Conservation (phyloP, 2,797 vertebrate species). For the Smutsia temminckii region DNA sequence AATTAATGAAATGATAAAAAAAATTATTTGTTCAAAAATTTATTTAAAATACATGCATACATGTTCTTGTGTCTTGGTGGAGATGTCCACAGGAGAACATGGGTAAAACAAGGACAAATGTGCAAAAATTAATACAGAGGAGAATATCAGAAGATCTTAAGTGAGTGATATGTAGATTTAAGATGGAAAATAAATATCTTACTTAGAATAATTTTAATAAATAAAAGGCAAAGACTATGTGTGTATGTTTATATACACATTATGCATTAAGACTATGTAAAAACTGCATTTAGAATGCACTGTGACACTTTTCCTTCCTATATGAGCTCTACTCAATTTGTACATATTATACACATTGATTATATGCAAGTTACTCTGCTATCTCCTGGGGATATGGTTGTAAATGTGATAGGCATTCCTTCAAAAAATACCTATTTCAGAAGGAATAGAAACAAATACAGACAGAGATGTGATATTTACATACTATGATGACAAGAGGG, state of each 20-base stretch:
- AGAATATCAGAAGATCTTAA: not conserved
- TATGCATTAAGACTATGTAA: not conserved
- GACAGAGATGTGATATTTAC: not conserved
- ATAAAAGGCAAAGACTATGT: not conserved
- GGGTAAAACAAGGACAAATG: not conserved
- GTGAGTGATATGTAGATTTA: not conserved
- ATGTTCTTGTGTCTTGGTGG: not conserved
- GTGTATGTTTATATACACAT: not conserved
- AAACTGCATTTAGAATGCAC: not conserved
- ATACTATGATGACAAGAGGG: not conserved
- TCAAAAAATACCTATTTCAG: not conserved
- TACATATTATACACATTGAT: not conserved
- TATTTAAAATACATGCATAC: not conserved
- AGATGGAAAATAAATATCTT: not conserved
- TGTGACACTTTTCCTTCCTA: not conserved
- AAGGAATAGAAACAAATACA: not conserved
- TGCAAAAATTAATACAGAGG: not conserved
- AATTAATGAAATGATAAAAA: not conserved
- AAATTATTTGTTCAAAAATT: not conserved
- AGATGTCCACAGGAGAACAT: not conserved
- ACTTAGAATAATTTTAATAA: not conserved
- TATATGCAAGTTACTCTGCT: not conserved
- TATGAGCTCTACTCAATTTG: not conserved
- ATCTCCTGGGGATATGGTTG: not conserved
- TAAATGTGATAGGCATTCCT: not conserved